Conservation (phyloP, 2,797 vertebrate genomes). For the Capromys pilorides region DNA sequence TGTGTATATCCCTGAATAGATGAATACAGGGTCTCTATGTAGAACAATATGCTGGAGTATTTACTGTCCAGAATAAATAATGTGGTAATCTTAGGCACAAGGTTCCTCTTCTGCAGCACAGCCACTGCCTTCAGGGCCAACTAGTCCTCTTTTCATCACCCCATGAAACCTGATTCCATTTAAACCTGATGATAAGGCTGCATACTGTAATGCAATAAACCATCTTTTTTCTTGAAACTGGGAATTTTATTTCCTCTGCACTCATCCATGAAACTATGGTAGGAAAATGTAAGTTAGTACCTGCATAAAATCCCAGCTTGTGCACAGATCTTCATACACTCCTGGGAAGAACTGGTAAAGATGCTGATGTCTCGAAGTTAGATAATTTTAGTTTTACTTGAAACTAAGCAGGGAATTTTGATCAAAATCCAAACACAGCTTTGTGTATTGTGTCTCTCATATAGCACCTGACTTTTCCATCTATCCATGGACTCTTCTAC, state of each 20-base stretch:
- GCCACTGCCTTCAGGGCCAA: background rate
- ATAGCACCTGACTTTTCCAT: background rate
- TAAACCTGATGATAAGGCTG: background rate
- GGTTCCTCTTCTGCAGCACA: fast-evolving
- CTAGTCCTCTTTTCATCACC: background rate
- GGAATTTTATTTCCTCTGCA: background rate
- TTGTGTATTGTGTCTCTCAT: background rate
- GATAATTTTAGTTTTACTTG: slow-evolving; percentile 20
- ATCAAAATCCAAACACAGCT: background rate
- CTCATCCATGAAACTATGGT: background rate
- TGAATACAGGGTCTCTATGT: too few species aligned
- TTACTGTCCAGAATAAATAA: background rate
- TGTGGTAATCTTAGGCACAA: background rate
- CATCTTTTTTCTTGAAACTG: background rate
- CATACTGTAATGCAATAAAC: background rate
- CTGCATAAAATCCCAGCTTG: background rate
- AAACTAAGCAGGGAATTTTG: background rate
- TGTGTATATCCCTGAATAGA: background rate
- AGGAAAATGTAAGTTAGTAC: background rate
- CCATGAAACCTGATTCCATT: background rate
- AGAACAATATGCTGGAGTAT: too few species aligned
- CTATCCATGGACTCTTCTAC: background rate
- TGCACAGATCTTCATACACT: background rate
- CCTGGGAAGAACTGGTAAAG: background rate
- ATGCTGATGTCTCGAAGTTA: background rate